Conservation (phyloP, 2,113 vertebrate species). For the Xiphophorus hellerii region DNA sequence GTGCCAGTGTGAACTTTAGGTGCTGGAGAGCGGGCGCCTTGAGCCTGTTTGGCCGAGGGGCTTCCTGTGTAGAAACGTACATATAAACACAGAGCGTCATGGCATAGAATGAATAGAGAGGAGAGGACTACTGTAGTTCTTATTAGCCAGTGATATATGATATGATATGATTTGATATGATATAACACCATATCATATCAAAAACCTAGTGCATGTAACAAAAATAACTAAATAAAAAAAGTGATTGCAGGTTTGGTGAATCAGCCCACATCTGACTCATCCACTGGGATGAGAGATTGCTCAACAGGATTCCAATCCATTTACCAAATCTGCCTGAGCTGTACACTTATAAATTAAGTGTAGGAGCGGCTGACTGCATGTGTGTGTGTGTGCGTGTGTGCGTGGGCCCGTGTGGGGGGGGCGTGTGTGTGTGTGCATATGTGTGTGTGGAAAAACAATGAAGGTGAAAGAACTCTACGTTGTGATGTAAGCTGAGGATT, state of each 20-base stretch:
- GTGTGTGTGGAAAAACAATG: background rate
- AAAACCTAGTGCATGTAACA: too few species aligned
- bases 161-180: too few species aligned
- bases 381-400: background rate
- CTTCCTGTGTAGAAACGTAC: constrained; percentile 82
- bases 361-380: constrained; percentile 47
- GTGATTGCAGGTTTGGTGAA: constrained; percentile 34
- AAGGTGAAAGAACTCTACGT: constrained; percentile 24
- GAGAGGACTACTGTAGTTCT: constrained; percentile 1
- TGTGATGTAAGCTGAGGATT: constrained; percentile 25
- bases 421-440: too few species aligned
- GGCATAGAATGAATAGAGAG: background rate
- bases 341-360: constrained; percentile 34
- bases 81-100: constrained; percentile 34
- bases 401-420: too few species aligned
- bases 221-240: background rate
- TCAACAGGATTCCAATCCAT: constrained; percentile 28
- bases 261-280: constrained; percentile 57
- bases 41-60: constrained; percentile 89
- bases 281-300: constrained; percentile 34
- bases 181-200: too few species aligned
- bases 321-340: constrained; percentile 26
- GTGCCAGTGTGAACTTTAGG: constrained; percentile 91
- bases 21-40: constrained; percentile 88
- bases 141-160: background rate